phyloP scores from a whole-genome alignment of 2,113 vertebrate genomes.

The Caretta caretta region DNA sequence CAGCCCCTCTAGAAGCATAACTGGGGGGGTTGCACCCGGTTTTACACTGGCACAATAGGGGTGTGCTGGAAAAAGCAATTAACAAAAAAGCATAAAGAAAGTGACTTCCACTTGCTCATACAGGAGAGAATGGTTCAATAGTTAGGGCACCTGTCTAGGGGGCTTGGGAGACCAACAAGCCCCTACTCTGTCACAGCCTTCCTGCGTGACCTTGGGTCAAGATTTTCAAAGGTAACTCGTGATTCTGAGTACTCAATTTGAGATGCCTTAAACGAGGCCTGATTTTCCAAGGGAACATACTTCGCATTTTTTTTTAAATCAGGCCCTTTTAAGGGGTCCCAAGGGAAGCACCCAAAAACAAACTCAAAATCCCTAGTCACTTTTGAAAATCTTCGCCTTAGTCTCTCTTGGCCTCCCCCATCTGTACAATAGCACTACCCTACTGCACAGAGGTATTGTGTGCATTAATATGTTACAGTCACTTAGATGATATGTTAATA shows the following conservation, averaged over 20 bases:
- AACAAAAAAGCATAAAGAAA: background rate
- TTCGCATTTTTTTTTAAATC: background rate
- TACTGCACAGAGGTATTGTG: background rate
- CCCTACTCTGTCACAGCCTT: background rate
- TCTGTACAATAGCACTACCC: background rate
- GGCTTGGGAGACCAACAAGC: too few relatives aligned
- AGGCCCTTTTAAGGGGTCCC: background rate
- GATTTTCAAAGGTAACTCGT: background rate
- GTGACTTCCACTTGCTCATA: background rate
- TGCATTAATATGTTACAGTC: background rate
- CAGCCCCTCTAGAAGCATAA: background rate
- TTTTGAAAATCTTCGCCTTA: background rate
- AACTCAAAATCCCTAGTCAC: background rate
- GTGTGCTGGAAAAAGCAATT: background rate
- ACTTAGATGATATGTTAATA: background rate
- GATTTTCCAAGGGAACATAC: background rate
- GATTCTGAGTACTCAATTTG: background rate
- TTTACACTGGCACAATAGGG: background rate
- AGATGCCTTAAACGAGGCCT: background rate
- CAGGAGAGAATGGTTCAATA: background rate
- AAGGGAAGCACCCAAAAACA: background rate
- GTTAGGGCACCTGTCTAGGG: background rate
- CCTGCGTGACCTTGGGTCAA: background rate
- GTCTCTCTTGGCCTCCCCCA: fast-evolving
- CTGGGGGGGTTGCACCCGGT: background rate